Evolutionary conservation across 35 echinoderm and acorn worm genomes (phyloP), one percentile per base, ranked within the genome.

Genomic region (Nesometra sesokonis): DNA sequence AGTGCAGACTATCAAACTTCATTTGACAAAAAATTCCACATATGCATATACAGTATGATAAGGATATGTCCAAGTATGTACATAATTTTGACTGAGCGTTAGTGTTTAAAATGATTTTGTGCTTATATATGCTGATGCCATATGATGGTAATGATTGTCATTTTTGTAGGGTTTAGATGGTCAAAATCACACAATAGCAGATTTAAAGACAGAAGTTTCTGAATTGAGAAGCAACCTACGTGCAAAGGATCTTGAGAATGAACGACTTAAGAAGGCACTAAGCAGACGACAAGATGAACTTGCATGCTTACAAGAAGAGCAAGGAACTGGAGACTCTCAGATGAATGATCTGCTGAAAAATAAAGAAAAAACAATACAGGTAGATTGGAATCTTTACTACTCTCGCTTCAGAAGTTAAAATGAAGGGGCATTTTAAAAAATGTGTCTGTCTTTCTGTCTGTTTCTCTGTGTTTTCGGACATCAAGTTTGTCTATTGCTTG

Each of bases 161-260:
- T 43, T 32, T 31, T 31, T 31, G 3, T 86, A 95, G 93, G 90
- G 87, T 79, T 34, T 95, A 23, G 93, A 95, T 23, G 87, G 91
- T 38, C 86, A 95, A 36, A 87, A 92, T 29, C 47, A 87, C 29
- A 52, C 89, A 11, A 77, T 95, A 29, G 79, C 87, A 1, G 93
- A 95, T 82, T 46, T 95, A 29, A 87, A 95, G 34, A 82, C 84
- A 9, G 92, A 92, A 17, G 17, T 95, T 11, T 84, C 87, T 77
- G 93, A 95, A 34, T 29, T 85, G 78, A 89, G 89, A 80, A 84
- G 90, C 35, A 81, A 78, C 0, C 37, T 95, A 19, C 93, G 92
- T 39, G 76, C 81, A 34, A 95, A 95, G 33, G 81, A 95, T 2
- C 81, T 92, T n/a, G 93, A 95, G 17, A 94, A 94, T 89, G 89